These are phyloP conservation scores for Phenacoccus solenopsis DNA, from an alignment of 1,140 invertebrate genomes.

Conservation along the genomic window DNA sequence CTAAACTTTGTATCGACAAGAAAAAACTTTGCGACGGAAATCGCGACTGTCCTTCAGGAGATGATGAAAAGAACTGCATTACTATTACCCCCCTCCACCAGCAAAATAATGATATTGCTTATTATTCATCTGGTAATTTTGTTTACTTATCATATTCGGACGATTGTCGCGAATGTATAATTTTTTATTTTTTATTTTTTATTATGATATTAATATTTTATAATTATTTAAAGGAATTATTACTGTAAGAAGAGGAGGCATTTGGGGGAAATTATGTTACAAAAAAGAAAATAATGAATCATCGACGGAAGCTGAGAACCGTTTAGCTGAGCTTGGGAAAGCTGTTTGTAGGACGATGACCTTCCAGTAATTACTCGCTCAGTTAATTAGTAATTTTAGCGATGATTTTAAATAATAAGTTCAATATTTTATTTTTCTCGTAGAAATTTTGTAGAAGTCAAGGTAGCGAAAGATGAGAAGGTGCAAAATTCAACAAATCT, in stretches of 20 bases:
- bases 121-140: constrained; percentile 42
- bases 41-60: constrained; percentile 61
- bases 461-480: not conserved
- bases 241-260: constrained; percentile 56
- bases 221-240: constrained; percentile 41
- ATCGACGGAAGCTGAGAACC: constrained; percentile 39
- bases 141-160: not conserved
- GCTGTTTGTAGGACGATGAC: constrained; percentile 65
- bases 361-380: constrained; percentile 46
- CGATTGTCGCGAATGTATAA: too few species aligned
- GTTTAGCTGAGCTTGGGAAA: constrained; percentile 49
- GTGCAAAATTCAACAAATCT: not conserved
- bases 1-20: constrained; percentile 50
- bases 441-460: constrained; percentile 7
- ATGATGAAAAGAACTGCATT: constrained; percentile 66
- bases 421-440: not conserved
- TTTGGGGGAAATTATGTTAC: constrained; percentile 65
- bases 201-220: not conserved
- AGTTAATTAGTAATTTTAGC: not conserved
- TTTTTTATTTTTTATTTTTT: too few species aligned
- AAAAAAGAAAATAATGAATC: constrained; percentile 35
- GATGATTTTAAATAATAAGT: not conserved
- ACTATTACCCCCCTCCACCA: constrained; percentile 34
- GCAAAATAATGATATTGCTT: constrained; percentile 39
- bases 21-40: constrained; percentile 56